A percentile compares a stretch with the other conserved stretches of the same genome.
phyloP scores from a whole-genome alignment of 2,797 vertebrate genomes.

The Arnoldichthys spilopterus region DNA sequence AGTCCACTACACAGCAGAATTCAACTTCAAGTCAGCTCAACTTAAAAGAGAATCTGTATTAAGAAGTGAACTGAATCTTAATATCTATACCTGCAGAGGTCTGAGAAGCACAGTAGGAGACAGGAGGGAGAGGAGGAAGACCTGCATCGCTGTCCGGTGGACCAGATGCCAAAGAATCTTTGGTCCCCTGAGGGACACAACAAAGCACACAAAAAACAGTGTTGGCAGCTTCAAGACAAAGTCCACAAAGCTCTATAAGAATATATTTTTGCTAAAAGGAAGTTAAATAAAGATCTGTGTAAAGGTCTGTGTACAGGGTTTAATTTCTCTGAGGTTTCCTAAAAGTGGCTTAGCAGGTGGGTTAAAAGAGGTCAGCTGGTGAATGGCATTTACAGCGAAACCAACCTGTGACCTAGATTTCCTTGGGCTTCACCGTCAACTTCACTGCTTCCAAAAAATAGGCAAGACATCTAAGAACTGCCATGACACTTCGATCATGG shows the following conservation, averaged over 20 bases:
- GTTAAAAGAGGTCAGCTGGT: constrained; percentile 14
- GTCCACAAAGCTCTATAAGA: too few relatives aligned
- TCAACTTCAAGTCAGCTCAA: background rate
- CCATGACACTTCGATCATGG: background rate
- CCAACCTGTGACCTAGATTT: constrained; percentile 14
- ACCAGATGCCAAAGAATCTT: constrained; percentile 70
- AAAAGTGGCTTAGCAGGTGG: constrained; percentile 11
- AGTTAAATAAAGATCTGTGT: too few relatives aligned
- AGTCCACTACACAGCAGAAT: background rate
- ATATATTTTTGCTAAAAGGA: too few relatives aligned
- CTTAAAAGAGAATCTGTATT: background rate
- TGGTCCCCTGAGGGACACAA: constrained; percentile 51
- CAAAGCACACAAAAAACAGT: background rate
- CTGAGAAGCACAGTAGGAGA: constrained; percentile 58
- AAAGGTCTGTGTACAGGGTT: constrained; percentile 32
- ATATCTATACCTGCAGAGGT: constrained; percentile 65
- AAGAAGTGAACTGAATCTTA: background rate
- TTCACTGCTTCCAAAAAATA: constrained; percentile 3
- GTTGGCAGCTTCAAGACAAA: background rate
- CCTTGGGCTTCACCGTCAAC: background rate
- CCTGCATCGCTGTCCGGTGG: constrained; percentile 65
- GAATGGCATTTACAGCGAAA: constrained; percentile 32
- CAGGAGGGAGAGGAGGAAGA: constrained; percentile 49
- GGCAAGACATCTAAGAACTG: background rate
- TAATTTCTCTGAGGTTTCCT: background rate